Evolutionary conservation across 2,113 vertebrate species (phyloP).

Genomic region (Hemiscyllium ocellatum): DNA sequence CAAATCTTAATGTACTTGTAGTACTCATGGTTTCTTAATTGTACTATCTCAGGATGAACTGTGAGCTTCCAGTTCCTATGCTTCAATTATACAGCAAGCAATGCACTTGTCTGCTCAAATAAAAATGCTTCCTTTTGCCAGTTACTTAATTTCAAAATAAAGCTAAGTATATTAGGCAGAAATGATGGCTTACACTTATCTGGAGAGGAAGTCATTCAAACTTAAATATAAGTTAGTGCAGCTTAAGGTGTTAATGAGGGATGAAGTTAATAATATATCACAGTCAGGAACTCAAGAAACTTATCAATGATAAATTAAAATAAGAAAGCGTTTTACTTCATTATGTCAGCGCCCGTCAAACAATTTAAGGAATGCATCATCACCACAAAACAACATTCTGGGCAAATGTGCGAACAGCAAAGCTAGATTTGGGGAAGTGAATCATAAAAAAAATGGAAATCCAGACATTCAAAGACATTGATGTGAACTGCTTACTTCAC

Average conservation of each 20-base stretch:
- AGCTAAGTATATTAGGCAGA: neutral
- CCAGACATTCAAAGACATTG: neutral
- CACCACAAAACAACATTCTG: neutral
- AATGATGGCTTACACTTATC: neutral
- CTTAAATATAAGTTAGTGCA: neutral
- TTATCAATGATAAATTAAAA: neutral
- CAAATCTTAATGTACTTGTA: too few relatives aligned
- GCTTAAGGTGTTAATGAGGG: constrained; percentile 14
- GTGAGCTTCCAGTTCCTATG: neutral
- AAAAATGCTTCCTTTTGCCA: too few relatives aligned
- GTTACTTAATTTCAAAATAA: neutral
- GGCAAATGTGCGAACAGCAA: neutral
- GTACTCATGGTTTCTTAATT: too few relatives aligned
- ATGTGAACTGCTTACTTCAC: neutral
- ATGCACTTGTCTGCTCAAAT: neutral
- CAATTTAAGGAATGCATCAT: neutral
- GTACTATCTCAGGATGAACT: too few relatives aligned
- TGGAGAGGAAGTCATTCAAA: constrained; percentile 14
- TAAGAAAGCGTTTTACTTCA: neutral
- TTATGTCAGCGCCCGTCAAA: neutral
- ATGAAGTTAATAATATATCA: neutral
- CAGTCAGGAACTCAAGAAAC: neutral
- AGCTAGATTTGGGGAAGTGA: neutral
- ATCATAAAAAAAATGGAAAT: neutral
- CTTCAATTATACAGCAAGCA: neutral